Base-by-base conservation (phyloP, 2,797 vertebrate genomes). In the Balearica regulorum region DNA sequence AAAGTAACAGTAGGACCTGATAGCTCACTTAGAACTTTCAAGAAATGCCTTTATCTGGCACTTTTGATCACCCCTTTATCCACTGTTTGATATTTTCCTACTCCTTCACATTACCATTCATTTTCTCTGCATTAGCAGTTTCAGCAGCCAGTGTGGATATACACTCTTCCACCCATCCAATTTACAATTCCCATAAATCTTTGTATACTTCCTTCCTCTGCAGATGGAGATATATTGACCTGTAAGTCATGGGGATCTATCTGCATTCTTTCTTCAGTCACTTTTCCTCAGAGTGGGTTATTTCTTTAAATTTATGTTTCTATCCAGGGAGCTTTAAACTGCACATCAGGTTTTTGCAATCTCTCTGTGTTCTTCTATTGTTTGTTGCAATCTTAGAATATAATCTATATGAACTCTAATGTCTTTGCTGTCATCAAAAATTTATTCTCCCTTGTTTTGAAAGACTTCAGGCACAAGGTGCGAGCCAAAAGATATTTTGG, bases 231-330 rank as follows among this genome's bases (percentile, higher is more conserved):
- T 73, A 73, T 19, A 77, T 64, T 37, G 51, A 60, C 76, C 55
- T 82, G 25, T 58, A 92, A 76, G 66, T 66, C 73, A 18, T 11
- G n/a, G 49, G 41, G 37, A 77, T 94, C 43, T 82, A 16, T 69
- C 78, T 85, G 75, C 22, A 53, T 87, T 80, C n/a, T 58, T 94
- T 78, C 70, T 79, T 83, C 87, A 39, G 69, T 85, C 77, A 53
- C 28, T 94, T 82, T 66, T 76, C 53, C 49, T 87, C 54, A 39
- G 16, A 80, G 37, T 29, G 39, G 19, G 39, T 80, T 89, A 64
- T 94, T 90, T 77, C 41, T 94, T 93, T 70, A 43, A 60, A 91
- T 85, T 66, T 93, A 13, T 89, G 28, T 66, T 96, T 93, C 92
- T 92, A 35, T 49, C 75, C 12, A 43, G 78, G 90, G 78, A 87